These are phyloP conservation scores for Diprion similis DNA, from an alignment of 1,140 invertebrate species.

Conservation along the genomic window DNA sequence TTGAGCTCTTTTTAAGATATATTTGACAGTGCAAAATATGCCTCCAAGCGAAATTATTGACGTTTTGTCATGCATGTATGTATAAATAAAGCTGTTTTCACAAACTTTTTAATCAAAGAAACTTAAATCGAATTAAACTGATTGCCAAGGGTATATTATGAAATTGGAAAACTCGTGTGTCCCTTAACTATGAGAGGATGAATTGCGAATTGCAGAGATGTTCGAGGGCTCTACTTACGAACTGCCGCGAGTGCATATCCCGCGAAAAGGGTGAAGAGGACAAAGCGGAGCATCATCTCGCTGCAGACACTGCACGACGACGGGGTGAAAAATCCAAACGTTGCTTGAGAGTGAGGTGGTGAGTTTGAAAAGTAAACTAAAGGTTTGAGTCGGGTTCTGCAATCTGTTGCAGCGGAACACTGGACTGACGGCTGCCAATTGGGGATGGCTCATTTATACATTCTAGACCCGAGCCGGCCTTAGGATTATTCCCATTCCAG, in stretches of 20 bases:
- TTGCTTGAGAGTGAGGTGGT: conserved; percentile 19
- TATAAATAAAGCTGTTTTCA: too few relatives aligned
- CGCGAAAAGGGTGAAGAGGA: conserved; percentile 21
- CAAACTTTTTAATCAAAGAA: too few relatives aligned
- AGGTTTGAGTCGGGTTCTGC: background rate
- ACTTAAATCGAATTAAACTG: too few relatives aligned
- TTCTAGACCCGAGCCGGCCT: conserved; percentile 36
- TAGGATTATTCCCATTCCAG: conserved; percentile 40
- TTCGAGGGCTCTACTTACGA: conserved; percentile 49
- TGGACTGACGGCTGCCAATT: conserved; percentile 27
- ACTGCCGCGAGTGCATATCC: conserved; percentile 29
- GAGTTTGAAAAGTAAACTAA: too few relatives aligned
- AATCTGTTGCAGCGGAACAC: background rate
- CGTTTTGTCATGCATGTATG: too few relatives aligned
- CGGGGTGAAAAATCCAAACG: conserved; percentile 29
- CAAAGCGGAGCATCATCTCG: conserved; percentile 11
- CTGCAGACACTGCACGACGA: background rate
- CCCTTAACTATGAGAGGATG: too few relatives aligned
- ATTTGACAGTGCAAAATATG: too few relatives aligned
- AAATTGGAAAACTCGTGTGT: too few relatives aligned
- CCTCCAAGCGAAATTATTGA: too few relatives aligned
- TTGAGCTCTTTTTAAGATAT: too few relatives aligned
- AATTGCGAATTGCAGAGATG: background rate
- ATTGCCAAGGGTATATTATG: too few relatives aligned
- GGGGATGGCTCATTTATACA: conserved; percentile 42